Percentiles rank a stretch among this genome's conserved stretches.
These are phyloP conservation scores for Holcopasites calliopsidis DNA, from an alignment of 1,140 invertebrate species.

Conservation along the genomic window DNA sequence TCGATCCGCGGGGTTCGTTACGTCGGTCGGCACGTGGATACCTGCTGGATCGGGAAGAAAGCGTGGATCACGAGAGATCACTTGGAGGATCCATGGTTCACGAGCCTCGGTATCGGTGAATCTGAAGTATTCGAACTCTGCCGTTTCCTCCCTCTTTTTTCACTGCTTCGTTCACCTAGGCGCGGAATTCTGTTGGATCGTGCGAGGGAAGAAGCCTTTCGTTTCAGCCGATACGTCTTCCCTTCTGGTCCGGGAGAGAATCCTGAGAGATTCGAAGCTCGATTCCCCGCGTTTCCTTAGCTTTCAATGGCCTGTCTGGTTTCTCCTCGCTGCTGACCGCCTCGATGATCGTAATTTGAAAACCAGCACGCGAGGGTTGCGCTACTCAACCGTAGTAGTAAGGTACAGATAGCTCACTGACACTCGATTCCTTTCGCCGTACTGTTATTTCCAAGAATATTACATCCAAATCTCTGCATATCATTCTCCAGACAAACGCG, in stretches of 20 bases:
- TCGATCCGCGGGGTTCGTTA: neutral
- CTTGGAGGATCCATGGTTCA: neutral
- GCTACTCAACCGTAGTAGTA: too few relatives aligned
- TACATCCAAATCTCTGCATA: neutral
- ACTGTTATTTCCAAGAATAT: neutral
- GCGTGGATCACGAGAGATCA: slow-evolving; percentile 20
- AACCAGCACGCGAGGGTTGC: slow-evolving; percentile 13
- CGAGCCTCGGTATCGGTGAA: neutral
- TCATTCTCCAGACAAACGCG: too few relatives aligned
- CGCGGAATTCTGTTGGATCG: neutral
- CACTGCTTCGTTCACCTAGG: neutral
- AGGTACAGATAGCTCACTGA: too few relatives aligned
- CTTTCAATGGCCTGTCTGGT: slow-evolving; percentile 21
- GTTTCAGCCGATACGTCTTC: neutral
- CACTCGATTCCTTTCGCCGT: neutral
- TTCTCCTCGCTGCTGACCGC: neutral
- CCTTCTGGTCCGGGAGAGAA: neutral
- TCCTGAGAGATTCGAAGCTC: slow-evolving; percentile 20
- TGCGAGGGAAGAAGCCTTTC: slow-evolving; percentile 19
- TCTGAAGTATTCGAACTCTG: slow-evolving; percentile 1
- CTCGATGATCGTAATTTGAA: slow-evolving; percentile 26
- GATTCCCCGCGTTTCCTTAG: slow-evolving; percentile 3
- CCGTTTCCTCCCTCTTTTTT: neutral
- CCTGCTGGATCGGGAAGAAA: neutral
- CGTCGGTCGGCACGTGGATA: neutral